These are phyloP conservation scores for Bicyclus anynana DNA, from an alignment of 1,140 invertebrate genomes.

Conservation along the genomic window DNA sequence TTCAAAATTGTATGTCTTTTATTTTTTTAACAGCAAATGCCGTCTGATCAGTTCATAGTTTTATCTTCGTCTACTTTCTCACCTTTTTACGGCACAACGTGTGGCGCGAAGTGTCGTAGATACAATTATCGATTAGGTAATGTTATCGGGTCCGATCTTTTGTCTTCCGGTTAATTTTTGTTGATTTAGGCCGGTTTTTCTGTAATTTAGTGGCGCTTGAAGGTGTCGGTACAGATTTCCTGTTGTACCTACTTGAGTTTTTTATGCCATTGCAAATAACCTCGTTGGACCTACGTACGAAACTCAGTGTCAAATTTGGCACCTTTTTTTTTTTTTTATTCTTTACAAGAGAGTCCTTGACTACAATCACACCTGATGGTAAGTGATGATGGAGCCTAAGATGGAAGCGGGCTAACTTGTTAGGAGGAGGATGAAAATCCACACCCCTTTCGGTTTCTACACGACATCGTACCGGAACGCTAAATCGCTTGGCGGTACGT, in stretches of 20 bases:
- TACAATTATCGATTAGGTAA: conserved; percentile 76
- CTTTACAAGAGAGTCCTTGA: too few species aligned
- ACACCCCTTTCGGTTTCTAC: too few species aligned
- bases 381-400: too few species aligned
- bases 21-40: conserved; percentile 2
- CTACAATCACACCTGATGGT: too few species aligned
- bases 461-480: too few species aligned
- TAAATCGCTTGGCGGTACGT: too few species aligned
- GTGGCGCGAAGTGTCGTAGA: conserved; percentile 70
- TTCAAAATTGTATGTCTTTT: conserved; percentile 22
- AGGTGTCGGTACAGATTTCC: conserved; percentile 36
- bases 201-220: conserved; percentile 48
- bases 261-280: conserved; percentile 11
- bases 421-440: too few species aligned
- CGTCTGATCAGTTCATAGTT: conserved; percentile 44
- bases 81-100: conserved; percentile 71
- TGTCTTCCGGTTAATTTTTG: conserved; percentile 72
- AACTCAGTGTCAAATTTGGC: too few species aligned
- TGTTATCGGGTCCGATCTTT: conserved; percentile 67
- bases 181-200: conserved; percentile 62
- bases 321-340: too few species aligned
- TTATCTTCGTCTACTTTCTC: conserved; percentile 73
- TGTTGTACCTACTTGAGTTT: conserved; percentile 34
- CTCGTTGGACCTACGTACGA: not conserved
- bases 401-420: too few species aligned